These are phyloP conservation scores for Pantala flavescens DNA, from an alignment of 1,140 invertebrate genomes.

Conservation along the genomic window DNA sequence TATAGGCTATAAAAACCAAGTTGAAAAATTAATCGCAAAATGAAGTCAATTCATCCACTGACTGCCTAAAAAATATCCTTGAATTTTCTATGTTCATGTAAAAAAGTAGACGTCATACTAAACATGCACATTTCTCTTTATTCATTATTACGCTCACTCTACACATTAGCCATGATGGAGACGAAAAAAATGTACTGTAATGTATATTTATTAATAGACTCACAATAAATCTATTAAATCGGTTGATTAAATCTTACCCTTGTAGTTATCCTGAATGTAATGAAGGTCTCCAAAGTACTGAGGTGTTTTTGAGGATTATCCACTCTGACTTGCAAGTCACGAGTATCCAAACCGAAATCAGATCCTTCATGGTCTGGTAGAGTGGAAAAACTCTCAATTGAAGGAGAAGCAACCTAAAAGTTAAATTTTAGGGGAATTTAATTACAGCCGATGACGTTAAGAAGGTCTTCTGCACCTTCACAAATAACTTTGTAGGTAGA, in stretches of 20 bases:
- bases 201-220: too few species aligned
- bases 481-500: slow-evolving; percentile 3
- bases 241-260: slow-evolving; percentile 36
- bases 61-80: too few species aligned
- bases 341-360: slow-evolving; percentile 40
- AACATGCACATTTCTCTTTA: too few species aligned
- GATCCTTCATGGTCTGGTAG: slow-evolving; percentile 44
- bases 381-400: slow-evolving; percentile 50
- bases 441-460: not conserved
- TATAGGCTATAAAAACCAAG: too few species aligned
- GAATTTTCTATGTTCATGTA: too few species aligned
- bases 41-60: too few species aligned
- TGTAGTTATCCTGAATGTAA: slow-evolving; percentile 59
- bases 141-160: too few species aligned
- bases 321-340: slow-evolving; percentile 56
- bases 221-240: too few species aligned
- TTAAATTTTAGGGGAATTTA: not conserved
- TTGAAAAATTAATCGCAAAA: too few species aligned
- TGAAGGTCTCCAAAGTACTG: slow-evolving; percentile 61
- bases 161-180: too few species aligned
- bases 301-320: slow-evolving; percentile 71
- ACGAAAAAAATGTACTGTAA: too few species aligned
- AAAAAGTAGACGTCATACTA: too few species aligned
- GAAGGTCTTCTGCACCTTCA: slow-evolving; percentile 19
- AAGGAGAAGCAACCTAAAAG: slow-evolving; percentile 43